Evolutionary conservation across 53 echinoderm and acorn worm genomes (phyloP), one percentile per base, ranked within the genome.

Genomic region (Apostichopus leukothele): DNA sequence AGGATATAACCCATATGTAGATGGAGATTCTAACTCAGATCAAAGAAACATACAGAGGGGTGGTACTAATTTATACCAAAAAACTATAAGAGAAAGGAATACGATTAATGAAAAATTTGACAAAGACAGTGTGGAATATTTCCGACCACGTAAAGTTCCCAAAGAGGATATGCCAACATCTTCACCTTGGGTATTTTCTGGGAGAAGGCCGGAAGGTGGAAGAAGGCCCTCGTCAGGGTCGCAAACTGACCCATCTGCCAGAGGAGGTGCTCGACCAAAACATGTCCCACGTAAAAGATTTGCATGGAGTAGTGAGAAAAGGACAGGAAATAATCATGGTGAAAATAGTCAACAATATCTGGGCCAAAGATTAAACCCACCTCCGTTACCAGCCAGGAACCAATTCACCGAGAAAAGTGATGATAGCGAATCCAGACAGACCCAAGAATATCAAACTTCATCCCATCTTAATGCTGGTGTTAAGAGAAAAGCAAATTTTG

Each of bases 1-100:
- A 1, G 75, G 92, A 50, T 97, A 86, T 87, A 92, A 94, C 83
- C 95, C 97, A 78, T 97, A 91, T 76, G 90, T 89, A 18, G 92
- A 93, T 10, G 86, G 83, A 20, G 83, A 90, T 51, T 55, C 50
- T 59, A 60, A 53, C 66, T 51, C 53, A 50, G 18, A 4, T 59
- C 23, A 25, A 23, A 51, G 51, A 5, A 52, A 9, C 51, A 51
- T 26, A 27, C 19, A 22, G 67, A 79, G 51, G 0, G 39, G 39
- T 23, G 18, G 19, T 39, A 14, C 53, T 61, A 59, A 60, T 79
- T 7, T 4, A 26, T 26, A 75, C 7, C 16, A n/a, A 74, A n/a
- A 26, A 51, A 4, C 74, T 7, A 21, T 16, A 53, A 53, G 79
- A 79, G 52, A 25, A 1, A 25, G 25, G 25, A 25, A 25, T 25